Evolutionary conservation across 2,113 vertebrate genomes (phyloP).

Genomic region (Morone chrysops): DNA sequence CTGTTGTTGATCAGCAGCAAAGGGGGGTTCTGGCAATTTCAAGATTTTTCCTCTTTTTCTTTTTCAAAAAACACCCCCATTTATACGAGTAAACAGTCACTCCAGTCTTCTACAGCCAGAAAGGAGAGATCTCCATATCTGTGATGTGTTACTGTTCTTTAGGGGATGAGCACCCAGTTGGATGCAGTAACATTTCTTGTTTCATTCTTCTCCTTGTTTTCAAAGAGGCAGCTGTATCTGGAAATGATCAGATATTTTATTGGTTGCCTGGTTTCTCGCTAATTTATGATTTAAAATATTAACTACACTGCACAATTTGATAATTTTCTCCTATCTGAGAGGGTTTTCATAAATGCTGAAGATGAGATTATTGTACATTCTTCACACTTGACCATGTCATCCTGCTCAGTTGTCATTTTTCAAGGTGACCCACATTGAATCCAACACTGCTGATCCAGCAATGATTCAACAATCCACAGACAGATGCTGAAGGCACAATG

Average conservation of each 20-base stretch:
- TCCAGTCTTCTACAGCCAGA: neutral
- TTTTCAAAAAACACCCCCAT: neutral
- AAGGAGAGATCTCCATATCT: neutral
- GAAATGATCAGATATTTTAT: neutral
- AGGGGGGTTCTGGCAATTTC: neutral
- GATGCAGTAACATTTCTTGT: neutral
- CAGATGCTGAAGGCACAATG: constrained; percentile 4
- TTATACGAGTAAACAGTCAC: neutral
- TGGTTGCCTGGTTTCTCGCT: neutral
- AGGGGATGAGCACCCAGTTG: neutral
- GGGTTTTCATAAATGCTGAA: neutral
- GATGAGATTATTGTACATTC: neutral
- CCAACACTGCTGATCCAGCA: constrained; percentile 35
- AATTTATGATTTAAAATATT: neutral
- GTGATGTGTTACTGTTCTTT: constrained; percentile 1
- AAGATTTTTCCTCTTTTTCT: neutral
- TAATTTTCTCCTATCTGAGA: neutral
- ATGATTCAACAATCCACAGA: constrained; percentile 8
- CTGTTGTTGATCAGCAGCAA: neutral
- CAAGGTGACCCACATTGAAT: constrained; percentile 36
- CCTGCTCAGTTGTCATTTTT: constrained; percentile 13
- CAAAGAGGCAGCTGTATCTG: neutral
- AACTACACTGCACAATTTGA: neutral
- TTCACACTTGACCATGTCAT: constrained; percentile 24
- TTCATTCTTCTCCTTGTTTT: neutral